Base-by-base conservation (phyloP, 2,113 vertebrate genomes). In the Bujurquina vittata region DNA sequence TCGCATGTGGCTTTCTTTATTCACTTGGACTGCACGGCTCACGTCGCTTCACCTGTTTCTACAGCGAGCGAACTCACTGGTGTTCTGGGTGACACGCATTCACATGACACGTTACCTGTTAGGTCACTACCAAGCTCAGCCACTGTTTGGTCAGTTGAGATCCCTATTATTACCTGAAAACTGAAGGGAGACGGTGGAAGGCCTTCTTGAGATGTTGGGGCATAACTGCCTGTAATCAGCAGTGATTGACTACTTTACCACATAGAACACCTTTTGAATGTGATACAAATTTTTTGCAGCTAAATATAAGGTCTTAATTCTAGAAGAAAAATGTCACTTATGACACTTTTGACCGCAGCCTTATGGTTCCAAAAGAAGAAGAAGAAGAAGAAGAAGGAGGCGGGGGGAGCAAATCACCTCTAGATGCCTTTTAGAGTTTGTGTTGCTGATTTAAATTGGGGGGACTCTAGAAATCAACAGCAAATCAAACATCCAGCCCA, bases 401-500 rank as follows among this genome's bases (percentile, higher is more conserved):
- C 2, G 33, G 77, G 49, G 56, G 52, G 7, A 7, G 33, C 59
- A 74, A 81, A 80, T 85, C 62, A 73, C 76, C 10, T 69, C 75
- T 31, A 75, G 77, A 84, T 75, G 84, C 94, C 92, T 94, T 95
- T 94, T 96, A 61, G 93, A 94, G 93, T 96, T 96, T 94, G 94
- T 94, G 96, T 96, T 93, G 75, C 88, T 88, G 89, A 93, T 93
- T 91, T 84, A 90, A 91, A 94, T 93, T 83, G 80, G 75, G 94
- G 95, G 95, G 95, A 96, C 96, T 96, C 84, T 43, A 37, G 65
- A 91, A 93, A 97, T 97, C 97, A 94, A 95, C 95, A 88, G 94
- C 94, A 96, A 97, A 97, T 97, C 97, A 97, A 96, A 97, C 95
- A 92, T 85, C 95, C 95, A 95, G 94, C 92, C 86, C 96, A 95